A percentile compares a stretch with the other conserved stretches of the same genome.
phyloP scores from a whole-genome alignment of 2,113 vertebrate genomes.

The Pachypanchax playfairii region DNA sequence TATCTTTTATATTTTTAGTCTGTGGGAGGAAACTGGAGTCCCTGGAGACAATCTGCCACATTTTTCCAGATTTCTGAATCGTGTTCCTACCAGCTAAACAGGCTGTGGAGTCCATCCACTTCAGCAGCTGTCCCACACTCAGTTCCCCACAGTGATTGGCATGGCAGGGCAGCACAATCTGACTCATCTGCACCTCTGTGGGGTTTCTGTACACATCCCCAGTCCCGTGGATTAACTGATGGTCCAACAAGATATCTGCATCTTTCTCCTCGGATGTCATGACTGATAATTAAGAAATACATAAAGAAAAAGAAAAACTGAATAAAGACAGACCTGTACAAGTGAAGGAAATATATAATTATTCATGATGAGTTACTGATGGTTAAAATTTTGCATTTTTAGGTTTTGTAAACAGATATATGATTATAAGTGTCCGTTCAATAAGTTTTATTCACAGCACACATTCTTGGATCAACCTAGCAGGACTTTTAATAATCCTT shows the following conservation, averaged over 20 bases:
- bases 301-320: too few species aligned
- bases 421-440: too few species aligned
- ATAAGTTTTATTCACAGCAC: too few species aligned
- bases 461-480: too few species aligned
- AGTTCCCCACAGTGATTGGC: conserved; percentile 91
- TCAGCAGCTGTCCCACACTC: conserved; percentile 92
- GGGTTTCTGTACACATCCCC: conserved; percentile 81
- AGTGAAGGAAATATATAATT: too few species aligned
- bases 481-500: too few species aligned
- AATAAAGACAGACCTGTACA: not conserved
- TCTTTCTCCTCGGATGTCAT: conserved; percentile 58
- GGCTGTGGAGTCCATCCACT: conserved; percentile 97
- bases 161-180: conserved; percentile 94
- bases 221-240: conserved; percentile 60
- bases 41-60: too few species aligned
- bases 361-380: too few species aligned
- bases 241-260: conserved; percentile 31
- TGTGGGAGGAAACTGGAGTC: too few species aligned
- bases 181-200: conserved; percentile 96
- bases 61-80: not conserved
- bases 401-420: too few species aligned
- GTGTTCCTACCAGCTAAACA: conserved; percentile 88
- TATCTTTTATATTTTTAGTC: too few species aligned
- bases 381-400: too few species aligned
- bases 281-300: conserved; percentile 43